Evolutionary conservation across 2,888 invertebrate genomes (phyloP).

Genomic region (Stenurella melanura): DNA sequence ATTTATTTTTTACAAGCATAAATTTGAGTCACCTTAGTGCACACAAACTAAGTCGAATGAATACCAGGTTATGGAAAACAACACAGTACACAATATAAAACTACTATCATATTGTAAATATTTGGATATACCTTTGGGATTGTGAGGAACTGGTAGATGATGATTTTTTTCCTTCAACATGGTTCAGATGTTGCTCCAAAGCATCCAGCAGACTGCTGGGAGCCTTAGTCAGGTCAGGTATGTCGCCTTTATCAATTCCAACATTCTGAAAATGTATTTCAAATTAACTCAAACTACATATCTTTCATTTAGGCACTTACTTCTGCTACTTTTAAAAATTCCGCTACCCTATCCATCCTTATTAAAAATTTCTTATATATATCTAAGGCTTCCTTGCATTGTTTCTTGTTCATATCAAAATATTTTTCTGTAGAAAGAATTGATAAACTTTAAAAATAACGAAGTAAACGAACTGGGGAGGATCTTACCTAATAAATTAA

Average conservation of each 20-base stretch:
- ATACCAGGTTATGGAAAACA: too few relatives aligned
- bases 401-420: slow-evolving; percentile 99
- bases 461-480: neutral
- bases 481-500: slow-evolving; percentile 88
- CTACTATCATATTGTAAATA: neutral
- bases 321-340: slow-evolving; percentile 93
- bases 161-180: slow-evolving; percentile 94
- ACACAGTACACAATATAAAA: too few relatives aligned
- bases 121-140: slow-evolving; percentile 52
- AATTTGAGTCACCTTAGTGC: too few relatives aligned
- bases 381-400: slow-evolving; percentile 97
- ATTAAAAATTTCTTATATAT: slow-evolving; percentile 99
- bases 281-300: neutral
- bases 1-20: too few relatives aligned
- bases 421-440: slow-evolving; percentile 86
- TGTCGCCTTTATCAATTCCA: slow-evolving; percentile 98
- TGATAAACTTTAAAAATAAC: neutral
- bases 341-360: slow-evolving; percentile 98
- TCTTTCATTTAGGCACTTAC: slow-evolving; percentile 67
- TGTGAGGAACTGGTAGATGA: slow-evolving; percentile 75
- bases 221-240: slow-evolving; percentile 98
- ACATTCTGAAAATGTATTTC: slow-evolving; percentile 80
- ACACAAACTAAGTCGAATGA: too few relatives aligned
- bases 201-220: slow-evolving; percentile 98
- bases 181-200: slow-evolving; percentile 94